Conservation (phyloP, 2,888 invertebrate genomes). For the Sthenelais limicola region DNA sequence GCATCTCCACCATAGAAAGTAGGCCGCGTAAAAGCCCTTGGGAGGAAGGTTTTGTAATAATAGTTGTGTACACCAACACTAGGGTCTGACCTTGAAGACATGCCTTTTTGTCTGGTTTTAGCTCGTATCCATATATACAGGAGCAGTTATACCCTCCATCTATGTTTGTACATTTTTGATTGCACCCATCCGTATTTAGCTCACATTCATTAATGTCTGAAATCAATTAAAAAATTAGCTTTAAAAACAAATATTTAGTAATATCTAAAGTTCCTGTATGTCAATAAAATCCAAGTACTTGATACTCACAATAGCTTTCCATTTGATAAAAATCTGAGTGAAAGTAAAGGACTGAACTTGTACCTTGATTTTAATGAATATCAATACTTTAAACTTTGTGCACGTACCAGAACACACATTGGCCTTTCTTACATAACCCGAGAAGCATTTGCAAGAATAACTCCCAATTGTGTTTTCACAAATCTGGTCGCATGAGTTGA, state of each 20-base stretch:
- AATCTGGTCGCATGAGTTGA: conserved; percentile 12
- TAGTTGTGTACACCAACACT: too few species aligned
- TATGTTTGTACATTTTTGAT: conserved; percentile 27
- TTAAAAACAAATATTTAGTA: too few species aligned
- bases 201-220: conserved; percentile 23
- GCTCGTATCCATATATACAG: conserved; percentile 37
- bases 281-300: too few species aligned
- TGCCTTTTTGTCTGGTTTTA: conserved; percentile 21
- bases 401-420: background rate
- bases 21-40: too few species aligned
- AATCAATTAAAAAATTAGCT: background rate
- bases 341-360: too few species aligned
- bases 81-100: conserved; percentile 8
- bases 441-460: conserved; percentile 18
- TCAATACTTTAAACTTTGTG: too few species aligned
- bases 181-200: background rate
- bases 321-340: too few species aligned
- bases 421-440: background rate
- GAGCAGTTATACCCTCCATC: background rate
- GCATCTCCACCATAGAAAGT: too few species aligned
- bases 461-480: conserved; percentile 26
- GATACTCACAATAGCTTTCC: too few species aligned
- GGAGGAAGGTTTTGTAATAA: too few species aligned
- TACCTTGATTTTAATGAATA: too few species aligned
- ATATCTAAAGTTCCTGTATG: too few species aligned